Percentiles rank a stretch among this genome's conserved stretches.
Conservation (phyloP, 2,797 vertebrate genomes). For the Zenarchopterus dispar region DNA sequence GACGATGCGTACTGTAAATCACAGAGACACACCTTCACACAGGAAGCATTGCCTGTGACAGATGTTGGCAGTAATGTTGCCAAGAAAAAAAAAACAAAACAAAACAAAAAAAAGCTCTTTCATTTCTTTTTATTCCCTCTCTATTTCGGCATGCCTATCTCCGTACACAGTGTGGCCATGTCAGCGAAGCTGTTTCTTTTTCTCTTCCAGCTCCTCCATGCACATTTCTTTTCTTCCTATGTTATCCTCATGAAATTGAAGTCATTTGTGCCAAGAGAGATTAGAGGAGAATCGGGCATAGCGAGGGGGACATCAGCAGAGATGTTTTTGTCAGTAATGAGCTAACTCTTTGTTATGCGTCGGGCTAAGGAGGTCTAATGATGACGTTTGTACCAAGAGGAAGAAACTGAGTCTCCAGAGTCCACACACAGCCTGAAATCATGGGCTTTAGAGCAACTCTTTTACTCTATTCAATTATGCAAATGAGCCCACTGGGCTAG, state of each 20-base stretch:
- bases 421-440: slow-evolving; percentile 62
- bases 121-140: slow-evolving; percentile 75
- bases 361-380: slow-evolving; percentile 78
- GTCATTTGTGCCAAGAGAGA: slow-evolving; percentile 81
- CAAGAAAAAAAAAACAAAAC: slow-evolving; percentile 58
- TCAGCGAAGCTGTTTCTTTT: slow-evolving; percentile 65
- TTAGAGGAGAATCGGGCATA: slow-evolving; percentile 74
- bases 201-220: slow-evolving; percentile 54
- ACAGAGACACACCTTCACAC: slow-evolving; percentile 67
- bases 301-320: slow-evolving; percentile 74
- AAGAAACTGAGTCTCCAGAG: slow-evolving; percentile 72
- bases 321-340: slow-evolving; percentile 84
- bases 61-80: slow-evolving; percentile 82
- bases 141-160: slow-evolving; percentile 81
- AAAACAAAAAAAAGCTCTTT: slow-evolving; percentile 60
- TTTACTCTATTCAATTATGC: slow-evolving; percentile 81
- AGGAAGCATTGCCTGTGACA: slow-evolving; percentile 76
- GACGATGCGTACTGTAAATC: slow-evolving; percentile 54
- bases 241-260: slow-evolving; percentile 76
- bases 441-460: slow-evolving; percentile 71
- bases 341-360: slow-evolving; percentile 78
- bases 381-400: slow-evolving; percentile 76
- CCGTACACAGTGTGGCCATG: slow-evolving; percentile 78
- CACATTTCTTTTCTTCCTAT: slow-evolving; percentile 18
- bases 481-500: slow-evolving; percentile 71